Evolutionary conservation across 2,113 vertebrate species (phyloP), one percentile per base, ranked within the genome.

Genomic region (Halcyon senegalensis): DNA sequence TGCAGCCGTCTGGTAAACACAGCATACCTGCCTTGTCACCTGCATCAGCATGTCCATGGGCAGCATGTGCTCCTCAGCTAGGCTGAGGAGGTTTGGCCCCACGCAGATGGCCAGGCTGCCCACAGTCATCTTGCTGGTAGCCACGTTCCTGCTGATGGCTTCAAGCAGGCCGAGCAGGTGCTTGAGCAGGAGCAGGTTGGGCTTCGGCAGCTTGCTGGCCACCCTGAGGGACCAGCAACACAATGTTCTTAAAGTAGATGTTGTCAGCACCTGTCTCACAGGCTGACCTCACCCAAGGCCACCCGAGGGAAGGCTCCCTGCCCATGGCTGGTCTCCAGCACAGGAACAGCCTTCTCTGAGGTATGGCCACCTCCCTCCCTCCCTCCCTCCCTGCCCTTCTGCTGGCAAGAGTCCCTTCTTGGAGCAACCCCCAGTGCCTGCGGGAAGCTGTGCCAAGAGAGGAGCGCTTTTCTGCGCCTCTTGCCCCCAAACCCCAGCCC

Each of bases 41-140:
- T 98, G 97, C 62, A 81, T 88, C 80, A 97, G 96, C 64, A 93
- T 89, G 18, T 98, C 97, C 25, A 98, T 51, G 0, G 97, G 73
- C 7, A 98, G 83, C 3, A 5, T 58, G 59, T 88, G 93, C 35
- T 98, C 97, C 1, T 76, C 53, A 7, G 73, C 51, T 31, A 91
- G 93, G 33, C 58, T 60, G 58, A 60, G 58, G 12, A 60, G 58
- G n/a, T 60, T 60, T 15, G 58, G 58, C 58, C 58, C 33, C 58
- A 60, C 11, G 19, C 33, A 60, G n/a, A 60, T 60, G n/a, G 58
- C 58, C 33, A 60, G 33, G 58, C 35, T 60, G 20, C 18, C n/a
- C 10, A 13, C 20, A 9, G 58, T n/a, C 58, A 59, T 59, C 19
- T 8, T 23, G 58, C 33, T 35, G 58, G 58, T 59, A 33, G 19